Evolutionary conservation across 64 coral and sea anemone species (phyloP), one percentile per base, ranked within the genome.

Genomic region (Orbicella faveolata): DNA sequence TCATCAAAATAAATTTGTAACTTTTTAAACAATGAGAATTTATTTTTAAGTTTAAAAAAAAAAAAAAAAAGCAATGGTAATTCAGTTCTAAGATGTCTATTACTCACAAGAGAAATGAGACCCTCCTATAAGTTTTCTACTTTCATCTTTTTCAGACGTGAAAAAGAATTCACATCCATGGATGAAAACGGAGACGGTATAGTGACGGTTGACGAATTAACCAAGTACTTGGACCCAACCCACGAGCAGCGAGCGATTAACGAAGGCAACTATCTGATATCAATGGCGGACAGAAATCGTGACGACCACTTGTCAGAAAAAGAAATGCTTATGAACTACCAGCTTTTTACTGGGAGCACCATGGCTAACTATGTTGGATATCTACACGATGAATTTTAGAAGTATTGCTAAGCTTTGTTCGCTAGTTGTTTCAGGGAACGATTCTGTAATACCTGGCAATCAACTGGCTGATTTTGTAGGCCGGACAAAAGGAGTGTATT

Each of bases 271-370:
- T 98, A 98, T 35, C 83, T 98, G 3, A 86, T 98, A 9, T 77
- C 84, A 16, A 84, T 92, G 44, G 86, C 96, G 3, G 96, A 98
- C 75, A 87, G 86, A 36, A 81, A 98, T 73, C 65, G 70, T 2
- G 93, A 95, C 52, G 96, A 90, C 1, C 72, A 93, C 18, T 48
- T 98, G 44, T 90, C 87, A 21, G 96, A 98, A 65, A 79, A 70
- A 78, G 96, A 98, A 84, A 93, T 98, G 93, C 54, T 98, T 9
- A 90, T 87, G 63, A 95, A 98, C 48, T 98, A 98, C 61, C 90
- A 98, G 36, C 82, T 98, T 2, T 98, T 98, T 23, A 98, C 96
- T 0, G 96, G 96, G 5, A 98, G 96, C 57, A 98, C 90, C 83
- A 79, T 98, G 76, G 83, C 90, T 13, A 95, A 94, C 44, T 93